A percentile compares a stretch with the other conserved stretches of the same genome.
phyloP scores from a whole-genome alignment of 2,113 vertebrate species.

The Ploceus nigricollis region DNA sequence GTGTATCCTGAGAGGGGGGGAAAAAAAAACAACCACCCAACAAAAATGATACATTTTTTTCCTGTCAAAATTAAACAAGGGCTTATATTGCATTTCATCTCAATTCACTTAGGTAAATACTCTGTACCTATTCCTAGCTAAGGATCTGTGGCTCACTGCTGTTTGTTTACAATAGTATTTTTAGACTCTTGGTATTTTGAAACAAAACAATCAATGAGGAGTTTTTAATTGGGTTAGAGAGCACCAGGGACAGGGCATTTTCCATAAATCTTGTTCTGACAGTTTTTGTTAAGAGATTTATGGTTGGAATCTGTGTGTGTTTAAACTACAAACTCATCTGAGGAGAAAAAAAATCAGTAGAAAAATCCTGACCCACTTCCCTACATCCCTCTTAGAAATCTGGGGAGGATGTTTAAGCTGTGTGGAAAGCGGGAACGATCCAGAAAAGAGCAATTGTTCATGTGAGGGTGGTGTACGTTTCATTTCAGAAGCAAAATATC shows the following conservation, averaged over 20 bases:
- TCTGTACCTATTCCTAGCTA: background rate
- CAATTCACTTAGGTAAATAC: background rate
- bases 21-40: background rate
- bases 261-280: slow-evolving; percentile 3
- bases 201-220: background rate
- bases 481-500: background rate
- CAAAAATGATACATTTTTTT: background rate
- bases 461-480: background rate
- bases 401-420: background rate
- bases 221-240: slow-evolving; percentile 37
- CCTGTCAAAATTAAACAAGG: background rate
- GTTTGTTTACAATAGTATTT: slow-evolving; percentile 13
- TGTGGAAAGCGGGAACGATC: background rate
- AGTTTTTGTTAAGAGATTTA: slow-evolving; percentile 10
- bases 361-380: background rate
- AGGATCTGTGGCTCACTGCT: background rate
- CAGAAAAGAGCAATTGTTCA: background rate
- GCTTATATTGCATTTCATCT: background rate
- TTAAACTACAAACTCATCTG: background rate
- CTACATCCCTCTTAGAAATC: background rate
- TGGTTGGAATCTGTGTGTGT: background rate
- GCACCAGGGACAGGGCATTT: background rate
- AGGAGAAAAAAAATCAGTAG: background rate
- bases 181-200: background rate
- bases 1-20: background rate